phyloP scores from a whole-genome alignment of 2,113 vertebrate species.

The Oceanites oceanicus region DNA sequence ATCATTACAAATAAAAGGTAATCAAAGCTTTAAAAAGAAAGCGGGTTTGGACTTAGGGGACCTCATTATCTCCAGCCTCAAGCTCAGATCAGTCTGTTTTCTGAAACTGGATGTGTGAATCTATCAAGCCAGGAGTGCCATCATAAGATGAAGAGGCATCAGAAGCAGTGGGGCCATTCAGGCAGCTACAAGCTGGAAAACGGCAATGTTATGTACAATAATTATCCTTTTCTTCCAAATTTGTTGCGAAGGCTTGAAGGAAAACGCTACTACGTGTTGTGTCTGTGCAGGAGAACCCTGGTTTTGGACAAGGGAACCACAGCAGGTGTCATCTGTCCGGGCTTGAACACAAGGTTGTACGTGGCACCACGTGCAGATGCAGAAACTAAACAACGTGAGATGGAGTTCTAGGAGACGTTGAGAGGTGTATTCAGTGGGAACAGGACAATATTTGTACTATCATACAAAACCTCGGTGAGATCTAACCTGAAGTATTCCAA shows the following conservation, averaged over 20 bases:
- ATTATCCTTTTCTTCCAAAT: background rate
- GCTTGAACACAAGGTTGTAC: background rate
- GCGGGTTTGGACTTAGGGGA: background rate
- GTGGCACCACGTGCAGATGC: background rate
- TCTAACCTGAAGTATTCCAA: background rate
- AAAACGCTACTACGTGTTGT: background rate
- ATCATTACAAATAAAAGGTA: background rate
- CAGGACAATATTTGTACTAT: background rate
- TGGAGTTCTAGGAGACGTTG: background rate
- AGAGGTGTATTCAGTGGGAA: background rate
- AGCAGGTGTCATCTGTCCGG: background rate
- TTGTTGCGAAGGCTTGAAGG: background rate
- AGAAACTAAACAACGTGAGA: background rate
- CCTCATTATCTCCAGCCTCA: background rate
- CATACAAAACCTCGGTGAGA: background rate
- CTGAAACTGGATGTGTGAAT: background rate
- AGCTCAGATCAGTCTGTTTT: background rate
- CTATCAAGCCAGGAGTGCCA: accelerated
- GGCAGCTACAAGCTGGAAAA: background rate
- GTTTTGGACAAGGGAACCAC: background rate
- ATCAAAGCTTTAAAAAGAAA: background rate
- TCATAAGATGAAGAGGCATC: background rate
- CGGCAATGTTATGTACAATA: background rate
- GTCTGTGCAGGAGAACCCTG: background rate
- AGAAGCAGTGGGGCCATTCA: background rate